Evolutionary conservation across 1,140 invertebrate species (phyloP).

Genomic region (Drosophila truncata): DNA sequence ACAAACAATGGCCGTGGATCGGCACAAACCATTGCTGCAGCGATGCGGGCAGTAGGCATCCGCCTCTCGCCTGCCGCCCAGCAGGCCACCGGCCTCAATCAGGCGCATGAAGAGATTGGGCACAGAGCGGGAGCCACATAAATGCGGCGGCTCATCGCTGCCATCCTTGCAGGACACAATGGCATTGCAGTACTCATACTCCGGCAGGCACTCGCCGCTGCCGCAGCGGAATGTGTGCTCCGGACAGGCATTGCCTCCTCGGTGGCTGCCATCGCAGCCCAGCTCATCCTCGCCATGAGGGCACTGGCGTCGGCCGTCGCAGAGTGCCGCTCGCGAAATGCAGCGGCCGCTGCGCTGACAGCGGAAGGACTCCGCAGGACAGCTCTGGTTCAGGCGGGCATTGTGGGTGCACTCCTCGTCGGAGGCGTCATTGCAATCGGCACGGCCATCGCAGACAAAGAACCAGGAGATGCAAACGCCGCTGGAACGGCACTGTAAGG

Average conservation of each 20-base stretch:
- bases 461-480: conserved; percentile 95
- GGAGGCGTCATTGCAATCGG: conserved; percentile 89
- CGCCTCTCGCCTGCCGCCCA: conserved; percentile 69
- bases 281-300: conserved; percentile 92
- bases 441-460: conserved; percentile 96
- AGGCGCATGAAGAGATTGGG: conserved; percentile 80
- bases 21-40: conserved; percentile 94
- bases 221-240: conserved; percentile 92
- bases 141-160: conserved; percentile 92
- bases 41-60: conserved; percentile 89
- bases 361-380: conserved; percentile 87
- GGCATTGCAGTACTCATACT: conserved; percentile 96
- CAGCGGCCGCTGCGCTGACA: conserved; percentile 89
- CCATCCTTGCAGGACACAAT: conserved; percentile 93
- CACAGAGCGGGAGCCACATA: conserved; percentile 87
- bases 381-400: conserved; percentile 72
- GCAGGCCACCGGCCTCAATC: conserved; percentile 70
- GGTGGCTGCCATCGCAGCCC: conserved; percentile 88
- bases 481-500: conserved; percentile 89
- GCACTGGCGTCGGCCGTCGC: conserved; percentile 92
- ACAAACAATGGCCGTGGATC: conserved; percentile 94
- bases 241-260: conserved; percentile 89
- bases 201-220: conserved; percentile 93
- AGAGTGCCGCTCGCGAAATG: conserved; percentile 90
- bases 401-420: conserved; percentile 91